phyloP scores from a whole-genome alignment of 2,888 invertebrate genomes.

The Plagodis pulveraria region DNA sequence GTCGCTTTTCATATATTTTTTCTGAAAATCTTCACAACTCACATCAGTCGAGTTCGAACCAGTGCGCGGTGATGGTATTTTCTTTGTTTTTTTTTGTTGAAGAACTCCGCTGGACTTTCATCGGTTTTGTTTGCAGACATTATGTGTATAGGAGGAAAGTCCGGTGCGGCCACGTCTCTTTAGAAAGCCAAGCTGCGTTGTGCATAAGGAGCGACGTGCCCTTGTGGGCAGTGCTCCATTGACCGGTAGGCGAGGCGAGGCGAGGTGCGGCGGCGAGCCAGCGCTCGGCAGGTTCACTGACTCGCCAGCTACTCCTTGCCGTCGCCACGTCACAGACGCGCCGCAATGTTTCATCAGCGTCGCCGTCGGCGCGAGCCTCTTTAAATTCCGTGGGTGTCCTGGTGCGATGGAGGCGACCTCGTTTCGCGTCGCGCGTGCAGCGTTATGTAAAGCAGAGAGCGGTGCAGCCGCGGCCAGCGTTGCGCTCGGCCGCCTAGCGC shows the following conservation, averaged over 20 bases:
- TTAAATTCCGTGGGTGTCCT: constrained; percentile 75
- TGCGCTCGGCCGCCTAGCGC: constrained; percentile 80
- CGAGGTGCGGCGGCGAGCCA: constrained; percentile 64
- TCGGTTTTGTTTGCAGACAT: constrained; percentile 12
- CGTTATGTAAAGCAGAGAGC: constrained; percentile 79
- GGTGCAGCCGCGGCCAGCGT: constrained; percentile 75
- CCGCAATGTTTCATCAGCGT: constrained; percentile 67
- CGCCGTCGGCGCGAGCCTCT: constrained; percentile 62
- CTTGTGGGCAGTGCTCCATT: constrained; percentile 77
- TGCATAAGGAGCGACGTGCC: constrained; percentile 62
- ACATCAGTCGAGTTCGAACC: constrained; percentile 4
- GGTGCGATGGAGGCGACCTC: constrained; percentile 72
- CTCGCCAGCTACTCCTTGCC: constrained; percentile 71
- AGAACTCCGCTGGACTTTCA: no score
- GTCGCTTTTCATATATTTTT: constrained; percentile 6
- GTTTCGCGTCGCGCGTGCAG: constrained; percentile 67
- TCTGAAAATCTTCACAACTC: constrained; percentile 7
- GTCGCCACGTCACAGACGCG: constrained; percentile 72
- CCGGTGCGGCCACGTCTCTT: constrained; percentile 58
- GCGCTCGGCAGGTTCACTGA: constrained; percentile 74
- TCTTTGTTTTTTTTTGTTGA: no score
- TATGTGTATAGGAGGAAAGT: constrained; percentile 4
- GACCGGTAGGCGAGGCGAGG: no score
- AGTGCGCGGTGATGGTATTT: constrained; percentile 9
- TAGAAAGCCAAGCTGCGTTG: constrained; percentile 73